Base-by-base conservation (phyloP, 1,140 invertebrate genomes). In the Bombus superbus region DNA sequence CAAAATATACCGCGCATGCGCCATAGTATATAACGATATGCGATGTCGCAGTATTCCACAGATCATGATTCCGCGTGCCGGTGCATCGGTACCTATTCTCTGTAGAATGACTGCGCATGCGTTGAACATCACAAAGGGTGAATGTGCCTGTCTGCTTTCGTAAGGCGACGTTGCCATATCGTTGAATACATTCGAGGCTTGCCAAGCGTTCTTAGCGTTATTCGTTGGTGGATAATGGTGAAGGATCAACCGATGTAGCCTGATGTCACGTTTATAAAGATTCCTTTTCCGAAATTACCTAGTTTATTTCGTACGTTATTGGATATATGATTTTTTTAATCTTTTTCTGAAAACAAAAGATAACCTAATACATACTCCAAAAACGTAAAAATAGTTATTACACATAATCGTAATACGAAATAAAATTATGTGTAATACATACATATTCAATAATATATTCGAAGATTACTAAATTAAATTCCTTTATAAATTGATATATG, bases 101-200 rank as follows among this genome's bases (percentile, higher is more conserved):
- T 66, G 69, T 73, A 25, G 77, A 81, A 86, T 68, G 64, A 62
- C 25, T 76, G 83, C 89, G 86, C 91, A 91, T 79, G 91, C 90
- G 91, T 86, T 44, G 40, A 35, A 62, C 71, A 75, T 68, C 75
- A 71, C 62, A 79, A 89, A 86, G 88, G 88, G 88, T 89, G 87
- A 89, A 89, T 89, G 88, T 78, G 78, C 88, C 85, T 89, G 85
- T 85, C 71, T 76, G 86, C 89, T 89, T 84, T 82, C 88, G 85
- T 81, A 87, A 78, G 66, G 73, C 89, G 38, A 73, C 42, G 90
- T 91, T 91, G 91, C 89, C 87, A 69, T 44, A 79, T 86, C 68
- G 66, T 53, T 62, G n/a, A 40, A 89, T 78, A 86, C 82, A 71
- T 86, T 79, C 62, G 47, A 89, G 77, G 42, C 47, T 83, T 74